Base-by-base conservation (phyloP, 1,140 invertebrate genomes). In the Artemia franciscana region DNA sequence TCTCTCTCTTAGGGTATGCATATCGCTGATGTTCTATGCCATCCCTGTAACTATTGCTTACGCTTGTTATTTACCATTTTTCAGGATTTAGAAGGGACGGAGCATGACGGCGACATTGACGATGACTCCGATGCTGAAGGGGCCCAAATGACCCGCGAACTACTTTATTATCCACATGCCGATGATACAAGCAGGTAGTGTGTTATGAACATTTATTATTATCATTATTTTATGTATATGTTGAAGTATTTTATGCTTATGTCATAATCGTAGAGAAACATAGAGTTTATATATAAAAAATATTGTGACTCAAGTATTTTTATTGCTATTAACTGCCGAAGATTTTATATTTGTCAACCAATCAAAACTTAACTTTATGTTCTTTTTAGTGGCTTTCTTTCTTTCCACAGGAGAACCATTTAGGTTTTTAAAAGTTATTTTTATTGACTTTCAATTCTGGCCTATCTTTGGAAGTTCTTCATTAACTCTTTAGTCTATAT, bases 81-180 rank as follows among this genome's bases (percentile, higher is more conserved):
- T 9, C 69, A 82, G 80, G 82, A 84, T 69, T 76, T 81, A 60
- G 83, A 85, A 69, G 82, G 82, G 27, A 86, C 84, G 3, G 86
- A 88, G 62, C 85, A 88, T 68, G 86, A 90, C 66, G 87, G 85
- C 5, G 87, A 91, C 68, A 79, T 89, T 2, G 87, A 90, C 69
- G 85, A 87, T 68, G 85, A 85, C 68, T 87, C 84, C 0, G 86
- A 91, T 71, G 71, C 70, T 59, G 73, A 73, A 57, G 77, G 78
- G 58, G 77, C 82, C 0, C 83, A 84, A 68, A 79, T 83, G 57
- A 71, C 74, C 5, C 74, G 77, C 64, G 67, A 75, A 27, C 71
- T 78, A 1, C 78, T 78, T 3, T 80, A 80, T 63, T 81, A 80
- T 65, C 78, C 78, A 1, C 76, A 76, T 18, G 76, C 76, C 60